Conservation (phyloP, 1,140 invertebrate genomes). For the Neodiprion pinetum region DNA sequence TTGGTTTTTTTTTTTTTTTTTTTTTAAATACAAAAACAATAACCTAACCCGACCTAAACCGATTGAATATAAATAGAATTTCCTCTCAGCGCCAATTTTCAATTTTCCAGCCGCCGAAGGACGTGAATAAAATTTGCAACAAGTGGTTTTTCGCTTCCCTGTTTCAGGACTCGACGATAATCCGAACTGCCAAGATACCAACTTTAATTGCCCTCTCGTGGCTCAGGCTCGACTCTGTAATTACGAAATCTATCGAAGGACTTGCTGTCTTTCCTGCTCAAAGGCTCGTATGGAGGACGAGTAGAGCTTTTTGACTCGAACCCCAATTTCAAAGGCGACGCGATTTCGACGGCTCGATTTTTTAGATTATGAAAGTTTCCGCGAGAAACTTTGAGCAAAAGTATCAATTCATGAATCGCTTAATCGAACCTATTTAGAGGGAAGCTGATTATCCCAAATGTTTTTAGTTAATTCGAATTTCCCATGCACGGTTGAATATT, state of each 20-base stretch:
- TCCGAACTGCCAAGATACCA: conserved; percentile 73
- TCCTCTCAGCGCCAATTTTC: neutral
- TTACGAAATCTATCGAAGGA: conserved; percentile 81
- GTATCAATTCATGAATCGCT: too few species aligned
- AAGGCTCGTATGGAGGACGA: neutral
- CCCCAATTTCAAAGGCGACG: too few species aligned
- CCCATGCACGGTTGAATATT: too few species aligned
- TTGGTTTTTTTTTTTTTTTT: conserved; percentile 10
- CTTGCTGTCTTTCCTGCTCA: conserved; percentile 69
- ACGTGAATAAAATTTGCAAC: neutral
- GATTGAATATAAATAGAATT: conserved; percentile 23
- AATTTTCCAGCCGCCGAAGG: neutral
- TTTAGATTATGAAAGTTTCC: too few species aligned
- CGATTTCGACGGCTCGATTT: too few species aligned
- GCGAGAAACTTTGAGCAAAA: too few species aligned
- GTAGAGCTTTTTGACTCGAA: neutral
- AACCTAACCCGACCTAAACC: conserved; percentile 31
- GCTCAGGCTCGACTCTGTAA: conserved; percentile 81
- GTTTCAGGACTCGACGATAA: conserved; percentile 43
- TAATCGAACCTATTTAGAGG: too few species aligned
- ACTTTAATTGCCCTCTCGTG: conserved; percentile 78
- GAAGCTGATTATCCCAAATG: too few species aligned
- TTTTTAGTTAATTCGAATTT: too few species aligned
- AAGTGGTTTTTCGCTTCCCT: conserved; percentile 1
- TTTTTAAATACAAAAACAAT: conserved; percentile 33